Conservation (phyloP, 2,113 vertebrate genomes). For the Montifringilla adamsi region DNA sequence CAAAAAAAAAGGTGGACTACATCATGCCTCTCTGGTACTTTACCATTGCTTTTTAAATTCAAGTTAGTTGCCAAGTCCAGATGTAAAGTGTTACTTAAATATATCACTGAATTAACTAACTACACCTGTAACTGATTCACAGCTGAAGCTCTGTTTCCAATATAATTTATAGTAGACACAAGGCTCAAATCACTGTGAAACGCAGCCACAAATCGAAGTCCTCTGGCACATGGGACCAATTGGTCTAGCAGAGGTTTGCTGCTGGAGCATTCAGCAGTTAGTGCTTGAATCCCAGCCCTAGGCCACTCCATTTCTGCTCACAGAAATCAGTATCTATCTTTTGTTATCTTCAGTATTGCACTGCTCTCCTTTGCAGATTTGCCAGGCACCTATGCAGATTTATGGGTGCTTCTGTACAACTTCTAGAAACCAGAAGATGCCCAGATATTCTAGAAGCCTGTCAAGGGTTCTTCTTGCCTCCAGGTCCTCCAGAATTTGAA, state of each 20-base stretch:
- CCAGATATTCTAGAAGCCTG: not conserved
- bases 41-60: conserved; percentile 10
- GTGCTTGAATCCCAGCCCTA: not conserved
- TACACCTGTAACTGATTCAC: not conserved
- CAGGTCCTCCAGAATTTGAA: not conserved
- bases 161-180: not conserved
- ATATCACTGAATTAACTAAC: not conserved
- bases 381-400: not conserved
- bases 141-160: not conserved
- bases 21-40: not conserved
- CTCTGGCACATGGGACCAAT: not conserved
- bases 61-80: not conserved
- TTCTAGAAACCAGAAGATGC: not conserved
- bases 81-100: conserved; percentile 27
- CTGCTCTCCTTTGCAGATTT: not conserved
- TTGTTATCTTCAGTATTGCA: not conserved
- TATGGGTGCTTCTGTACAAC: not conserved
- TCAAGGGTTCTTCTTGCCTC: not conserved
- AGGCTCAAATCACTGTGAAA: not conserved
- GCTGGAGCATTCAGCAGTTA: not conserved
- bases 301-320: not conserved
- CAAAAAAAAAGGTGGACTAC: not conserved
- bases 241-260: not conserved
- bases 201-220: not conserved
- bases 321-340: not conserved